Evolutionary conservation across 2,797 vertebrate species (phyloP), one percentile per base, ranked within the genome.

Genomic region (Vespertilio murinus): DNA sequence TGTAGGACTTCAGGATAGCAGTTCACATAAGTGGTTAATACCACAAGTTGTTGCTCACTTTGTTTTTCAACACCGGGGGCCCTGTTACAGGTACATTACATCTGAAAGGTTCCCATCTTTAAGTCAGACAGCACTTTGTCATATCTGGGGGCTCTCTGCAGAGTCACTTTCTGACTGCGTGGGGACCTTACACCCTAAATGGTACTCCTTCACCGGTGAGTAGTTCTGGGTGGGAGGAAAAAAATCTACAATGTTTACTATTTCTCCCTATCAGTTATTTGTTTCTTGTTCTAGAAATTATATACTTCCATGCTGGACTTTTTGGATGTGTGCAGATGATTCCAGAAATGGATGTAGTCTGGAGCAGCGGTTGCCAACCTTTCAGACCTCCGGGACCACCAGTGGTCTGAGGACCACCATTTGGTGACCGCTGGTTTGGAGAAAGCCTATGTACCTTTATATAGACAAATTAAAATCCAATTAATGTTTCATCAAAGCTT

Each of bases 91-190:
- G 56, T 79, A 20, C 6, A 71, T 89, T 64, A 81, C 59, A 80
- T 75, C 59, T 90, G 78, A 52, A 90, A 93, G 79, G 14, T 30
- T 90, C 54, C 56, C 14, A 40, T 85, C 33, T 88, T 94, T 81
- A 86, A 90, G 83, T 83, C 70, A 82, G 93, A 94, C 71, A 92
- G 28, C 13, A 49, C 28, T 85, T 96, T 88, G 79, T 85, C 28
- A 2, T 79, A 54, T 65, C 56, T 88, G 92, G 77, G 91, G 77
- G 67, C 45, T 91, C 65, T 95, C 85, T 94, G 33, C n/a, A 69
- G 64, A 88, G 71, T 74, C n/a, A 56, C 64, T 91, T 92, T 95
- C 33, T 83, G 52, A 38, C 73, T 93, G 13, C 65, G 84, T 83
- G 74, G 78, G n/a, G 88, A 88, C 40, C 90, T 93, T 59, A 56